These are phyloP conservation scores for Nineta flava DNA, from an alignment of 2,888 invertebrate species.

Conservation along the genomic window DNA sequence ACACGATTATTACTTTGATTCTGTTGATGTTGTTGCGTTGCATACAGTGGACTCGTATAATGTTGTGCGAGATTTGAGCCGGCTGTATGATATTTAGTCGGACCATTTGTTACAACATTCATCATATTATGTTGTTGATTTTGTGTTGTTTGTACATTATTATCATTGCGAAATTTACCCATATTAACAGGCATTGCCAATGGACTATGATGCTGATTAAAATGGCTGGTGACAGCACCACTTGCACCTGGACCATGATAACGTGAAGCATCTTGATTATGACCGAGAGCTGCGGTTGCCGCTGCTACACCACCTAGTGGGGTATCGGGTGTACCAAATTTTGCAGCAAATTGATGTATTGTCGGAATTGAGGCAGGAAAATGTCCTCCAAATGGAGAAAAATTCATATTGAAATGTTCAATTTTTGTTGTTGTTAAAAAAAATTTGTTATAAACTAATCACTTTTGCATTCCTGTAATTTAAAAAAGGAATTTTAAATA, in stretches of 20 bases:
- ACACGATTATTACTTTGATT: conserved; percentile 22
- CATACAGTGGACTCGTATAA: conserved; percentile 7
- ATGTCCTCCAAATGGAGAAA: conserved; percentile 70
- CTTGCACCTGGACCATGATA: conserved; percentile 4
- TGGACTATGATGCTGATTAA: conserved; percentile 34
- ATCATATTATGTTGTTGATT: conserved; percentile 11
- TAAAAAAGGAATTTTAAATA: too few relatives aligned
- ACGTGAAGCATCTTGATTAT: conserved; percentile 11
- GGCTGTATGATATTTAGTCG: conserved; percentile 7
- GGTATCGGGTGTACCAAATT: conserved; percentile 33
- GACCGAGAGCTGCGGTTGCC: conserved; percentile 15
- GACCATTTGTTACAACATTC: not conserved
- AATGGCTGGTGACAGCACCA: conserved; percentile 22
- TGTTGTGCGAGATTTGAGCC: conserved; percentile 9
- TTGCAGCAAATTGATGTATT: conserved; percentile 71
- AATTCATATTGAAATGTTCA: conserved; percentile 50
- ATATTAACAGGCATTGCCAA: conserved; percentile 35
- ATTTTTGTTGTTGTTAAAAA: not conserved
- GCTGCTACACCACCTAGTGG: conserved; percentile 24
- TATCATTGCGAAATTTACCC: conserved; percentile 44
- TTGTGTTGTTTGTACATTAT: conserved; percentile 23
- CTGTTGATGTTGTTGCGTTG: conserved; percentile 20
- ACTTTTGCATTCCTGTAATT: too few relatives aligned
- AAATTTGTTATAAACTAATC: not conserved
- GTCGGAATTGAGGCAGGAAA: conserved; percentile 62